Evolutionary conservation across 2,888 invertebrate species (phyloP), one percentile per base, ranked within the genome.

Genomic region (Drosophila multiciliata): DNA sequence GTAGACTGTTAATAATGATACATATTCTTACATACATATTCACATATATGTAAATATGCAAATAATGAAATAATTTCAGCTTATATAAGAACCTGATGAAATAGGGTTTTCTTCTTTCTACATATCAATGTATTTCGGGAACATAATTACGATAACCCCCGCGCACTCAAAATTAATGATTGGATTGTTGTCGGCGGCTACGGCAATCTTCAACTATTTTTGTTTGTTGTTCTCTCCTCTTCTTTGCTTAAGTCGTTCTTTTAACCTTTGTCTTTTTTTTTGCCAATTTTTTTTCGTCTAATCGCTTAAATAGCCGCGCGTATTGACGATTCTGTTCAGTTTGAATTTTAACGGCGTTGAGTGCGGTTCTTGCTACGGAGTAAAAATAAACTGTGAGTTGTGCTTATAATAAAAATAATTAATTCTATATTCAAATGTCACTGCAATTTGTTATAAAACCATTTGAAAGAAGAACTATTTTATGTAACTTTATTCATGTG

Each of bases 221-320:
- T 50, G 66, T 62, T 62, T 54, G 50, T 63, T 68, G 26, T 57
- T 59, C 26, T 48, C 58, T 9, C 12, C 42, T 48, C 50, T 36
- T 60, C 66, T 60, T 66, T 48, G 59, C 12, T 57, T 20, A 32
- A 50, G 33, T 38, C 35, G n/a, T 29, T 58, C 36, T 49, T 40
- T 20, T 54, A 20, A 29, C 36, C 49, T 20, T 35, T 23, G n/a
- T 52, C 35, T 49, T 36, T 52, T 48, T 60, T 23, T 33, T 50
- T 35, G 59, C 48, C 38, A 1, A 23, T 59, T 57, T 49, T 55
- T 55, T 7, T 54, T 72, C 65, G 78, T 53, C 40, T 70, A 72
- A 72, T 45, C 68, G 66, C 61, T 82, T 85, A 84, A 80, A 89
- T 78, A 73, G 70, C 32, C 53, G 53, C 33, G 15, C 53, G 23